Evolutionary conservation across 2,797 vertebrate species (phyloP), one percentile per base, ranked within the genome.

Genomic region (Microctenopoma steveboyesi): DNA sequence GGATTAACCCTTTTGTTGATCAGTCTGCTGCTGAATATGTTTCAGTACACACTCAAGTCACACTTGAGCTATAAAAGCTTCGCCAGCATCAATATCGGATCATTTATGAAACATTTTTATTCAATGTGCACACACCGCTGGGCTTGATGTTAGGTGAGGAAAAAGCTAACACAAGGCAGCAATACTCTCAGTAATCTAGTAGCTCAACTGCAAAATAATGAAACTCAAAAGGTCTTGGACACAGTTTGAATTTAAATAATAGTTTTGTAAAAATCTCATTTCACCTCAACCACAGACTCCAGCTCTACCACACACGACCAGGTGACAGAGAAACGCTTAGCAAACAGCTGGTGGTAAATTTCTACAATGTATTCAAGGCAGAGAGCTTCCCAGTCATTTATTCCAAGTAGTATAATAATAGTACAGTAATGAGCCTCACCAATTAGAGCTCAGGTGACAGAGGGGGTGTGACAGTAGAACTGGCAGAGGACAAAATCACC

Each of bases 401-500:
- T 6, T 15, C 1, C 42, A 43, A 43, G 4, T 43, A 6, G 13
- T 43, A 43, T 13, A 42, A 10, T 3, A 15, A 43, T 13, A 42
- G 40, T 3, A 15, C 42, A 5, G 13, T 43, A 68, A 81, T 68
- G 40, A 82, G 45, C 49, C 48, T 52, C 47, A 42, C 47, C 74
- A 74, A 81, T 83, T 79, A 84, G 67, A 61, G 27, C 58, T 62
- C 30, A 74, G 73, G 73, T 78, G 77, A 88, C 65, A 58, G 74
- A 86, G 74, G 30, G 61, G 40, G 39, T 51, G 35, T 53, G 68
- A 71, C 76, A 67, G 71, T 63, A 54, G 64, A 71, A 51, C 63
- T 72, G 75, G 47, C 76, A 67, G 76, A 67, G 46, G 62, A 83
- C 72, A 60, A 58, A 55, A 58, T 76, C 12, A 27, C 22, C 54